phyloP scores from a whole-genome alignment of 2,797 vertebrate species.

The Sebastes variabilis region DNA sequence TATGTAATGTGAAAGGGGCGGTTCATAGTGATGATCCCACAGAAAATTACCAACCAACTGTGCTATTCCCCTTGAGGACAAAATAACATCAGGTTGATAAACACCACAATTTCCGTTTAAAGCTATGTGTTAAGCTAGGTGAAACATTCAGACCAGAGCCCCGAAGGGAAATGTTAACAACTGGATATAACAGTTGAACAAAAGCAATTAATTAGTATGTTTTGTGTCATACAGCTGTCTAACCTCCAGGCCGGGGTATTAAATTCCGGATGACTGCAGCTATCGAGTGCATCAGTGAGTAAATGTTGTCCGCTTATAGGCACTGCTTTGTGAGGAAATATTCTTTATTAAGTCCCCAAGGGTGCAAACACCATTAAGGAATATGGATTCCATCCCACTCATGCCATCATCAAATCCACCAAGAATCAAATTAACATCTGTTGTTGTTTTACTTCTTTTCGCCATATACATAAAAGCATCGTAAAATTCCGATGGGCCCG shows the following conservation, averaged over 20 bases:
- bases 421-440: conserved; percentile 65
- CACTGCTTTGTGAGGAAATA: conserved; percentile 21
- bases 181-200: conserved; percentile 83
- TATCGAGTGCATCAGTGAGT: conserved; percentile 28
- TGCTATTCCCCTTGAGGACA: background rate
- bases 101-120: conserved; percentile 36
- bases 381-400: conserved; percentile 54
- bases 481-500: conserved; percentile 26
- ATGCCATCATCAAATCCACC: conserved; percentile 49
- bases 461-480: conserved; percentile 42
- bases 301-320: conserved; percentile 5
- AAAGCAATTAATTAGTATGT: conserved; percentile 85
- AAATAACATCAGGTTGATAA: background rate
- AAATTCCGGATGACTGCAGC: conserved; percentile 36
- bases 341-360: conserved; percentile 41
- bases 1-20: background rate
- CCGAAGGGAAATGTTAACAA: conserved; percentile 82
- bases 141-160: conserved; percentile 71
- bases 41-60: background rate
- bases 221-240: conserved; percentile 77
- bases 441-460: conserved; percentile 51
- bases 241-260: conserved; percentile 51
- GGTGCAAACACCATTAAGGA: conserved; percentile 58
- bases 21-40: background rate
- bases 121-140: conserved; percentile 67